Evolutionary conservation across 2,113 vertebrate genomes (phyloP).

Genomic region (Macquaria australasica): DNA sequence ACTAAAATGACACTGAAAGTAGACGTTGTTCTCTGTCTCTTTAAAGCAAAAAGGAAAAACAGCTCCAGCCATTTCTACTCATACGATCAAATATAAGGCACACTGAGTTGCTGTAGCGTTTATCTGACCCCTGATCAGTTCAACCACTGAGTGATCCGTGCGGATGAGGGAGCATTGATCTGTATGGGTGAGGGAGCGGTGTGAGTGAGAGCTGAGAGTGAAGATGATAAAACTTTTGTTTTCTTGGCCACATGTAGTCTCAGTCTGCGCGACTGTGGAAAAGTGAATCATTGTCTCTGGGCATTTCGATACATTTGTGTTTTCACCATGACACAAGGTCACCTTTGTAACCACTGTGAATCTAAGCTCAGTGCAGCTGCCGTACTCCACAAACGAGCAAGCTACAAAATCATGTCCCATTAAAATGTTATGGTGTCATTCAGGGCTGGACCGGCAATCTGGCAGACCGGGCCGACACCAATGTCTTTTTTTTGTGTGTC

Average conservation of each 20-base stretch:
- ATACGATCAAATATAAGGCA: neutral
- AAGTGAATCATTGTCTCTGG: no score
- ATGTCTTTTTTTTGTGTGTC: no score
- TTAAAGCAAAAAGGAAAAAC: no score
- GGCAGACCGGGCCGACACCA: no score
- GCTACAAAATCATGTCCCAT: neutral
- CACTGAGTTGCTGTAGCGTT: neutral
- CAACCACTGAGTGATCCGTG: neutral
- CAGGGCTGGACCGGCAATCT: no score
- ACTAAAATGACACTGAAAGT: neutral
- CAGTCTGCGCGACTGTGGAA: no score
- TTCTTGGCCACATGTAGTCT: no score
- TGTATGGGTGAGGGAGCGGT: no score
- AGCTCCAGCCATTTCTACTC: neutral
- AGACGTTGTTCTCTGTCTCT: neutral
- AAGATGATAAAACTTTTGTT: neutral
- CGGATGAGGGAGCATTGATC: no score
- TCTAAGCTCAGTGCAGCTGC: neutral
- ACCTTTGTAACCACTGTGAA: slow-evolving; percentile 3
- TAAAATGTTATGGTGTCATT: neutral
- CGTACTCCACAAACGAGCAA: neutral
- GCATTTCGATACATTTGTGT: neutral
- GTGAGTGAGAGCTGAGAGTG: no score
- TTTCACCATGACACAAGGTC: neutral
- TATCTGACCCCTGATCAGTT: neutral